Percentiles rank a stretch among this genome's conserved stretches.
Evolutionary conservation across 2,113 vertebrate genomes (phyloP).

Genomic region (Mesocricetus auratus): DNA sequence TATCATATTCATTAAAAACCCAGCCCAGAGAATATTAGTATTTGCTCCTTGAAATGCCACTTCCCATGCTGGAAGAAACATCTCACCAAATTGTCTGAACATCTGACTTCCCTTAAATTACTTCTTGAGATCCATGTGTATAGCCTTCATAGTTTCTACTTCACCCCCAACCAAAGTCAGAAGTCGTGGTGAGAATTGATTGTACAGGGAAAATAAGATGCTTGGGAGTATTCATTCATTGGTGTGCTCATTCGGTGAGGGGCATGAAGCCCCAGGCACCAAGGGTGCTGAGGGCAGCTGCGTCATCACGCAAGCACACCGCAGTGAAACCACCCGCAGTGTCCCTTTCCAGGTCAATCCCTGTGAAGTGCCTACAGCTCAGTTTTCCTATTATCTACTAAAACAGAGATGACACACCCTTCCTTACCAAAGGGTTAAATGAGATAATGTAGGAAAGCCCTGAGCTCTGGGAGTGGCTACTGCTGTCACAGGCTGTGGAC

Average conservation of each 20-base stretch:
- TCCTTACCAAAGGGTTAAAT: neutral
- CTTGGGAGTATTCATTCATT: neutral
- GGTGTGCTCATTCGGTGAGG: neutral
- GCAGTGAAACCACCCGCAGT: neutral
- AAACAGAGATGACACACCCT: neutral
- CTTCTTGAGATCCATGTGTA: neutral
- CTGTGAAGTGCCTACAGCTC: neutral
- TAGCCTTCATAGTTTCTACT: neutral
- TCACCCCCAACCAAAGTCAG: neutral
- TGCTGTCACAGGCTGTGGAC: fast-evolving
- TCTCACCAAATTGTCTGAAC: neutral
- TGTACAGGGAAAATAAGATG: neutral
- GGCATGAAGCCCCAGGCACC: neutral
- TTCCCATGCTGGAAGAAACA: neutral
- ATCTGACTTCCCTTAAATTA: neutral
- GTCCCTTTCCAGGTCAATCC: neutral
- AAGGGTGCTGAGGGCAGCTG: neutral
- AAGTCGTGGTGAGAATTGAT: neutral
- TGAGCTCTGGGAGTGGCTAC: neutral
- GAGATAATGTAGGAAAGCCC: neutral
- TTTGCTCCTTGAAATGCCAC: slow-evolving; percentile 28
- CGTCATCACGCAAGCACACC: neutral
- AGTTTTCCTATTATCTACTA: neutral
- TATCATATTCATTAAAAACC: neutral
- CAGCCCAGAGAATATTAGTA: neutral